Percentiles rank a stretch among this genome's conserved stretches.
Conservation (phyloP, 2,888 invertebrate species). For the Eupsilia transversa region DNA sequence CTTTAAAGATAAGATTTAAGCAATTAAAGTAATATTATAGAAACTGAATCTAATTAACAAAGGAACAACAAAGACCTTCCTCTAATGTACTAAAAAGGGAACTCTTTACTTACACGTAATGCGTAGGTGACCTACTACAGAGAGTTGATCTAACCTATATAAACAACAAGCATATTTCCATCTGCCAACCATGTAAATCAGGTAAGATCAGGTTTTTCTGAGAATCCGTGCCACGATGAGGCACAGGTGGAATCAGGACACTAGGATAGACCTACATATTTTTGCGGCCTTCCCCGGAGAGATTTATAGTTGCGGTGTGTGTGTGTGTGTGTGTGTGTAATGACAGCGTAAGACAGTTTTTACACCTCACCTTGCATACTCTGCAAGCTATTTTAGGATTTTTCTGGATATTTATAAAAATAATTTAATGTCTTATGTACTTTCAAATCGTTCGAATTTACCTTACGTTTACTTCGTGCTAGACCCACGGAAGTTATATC, state of each 20-base stretch:
- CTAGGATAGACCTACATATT: conserved; percentile 9
- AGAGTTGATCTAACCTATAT: conserved; percentile 34
- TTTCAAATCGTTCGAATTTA: neutral
- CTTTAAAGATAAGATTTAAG: neutral
- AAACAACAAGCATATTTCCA: conserved; percentile 13
- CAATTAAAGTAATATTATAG: neutral
- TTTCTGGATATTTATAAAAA: too few species aligned
- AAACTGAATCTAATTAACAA: neutral
- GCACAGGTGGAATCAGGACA: conserved; percentile 28
- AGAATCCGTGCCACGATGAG: conserved; percentile 23
- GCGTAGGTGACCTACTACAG: conserved; percentile 21
- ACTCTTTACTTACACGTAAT: neutral
- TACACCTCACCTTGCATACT: too few species aligned
- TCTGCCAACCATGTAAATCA: conserved; percentile 26
- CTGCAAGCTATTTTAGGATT: too few species aligned
- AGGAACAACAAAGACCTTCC: neutral
- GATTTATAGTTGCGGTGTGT: too few species aligned
- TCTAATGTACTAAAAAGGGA: neutral
- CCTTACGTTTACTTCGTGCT: neutral
- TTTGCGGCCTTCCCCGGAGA: conserved; percentile 1
- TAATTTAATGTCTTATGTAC: too few species aligned
- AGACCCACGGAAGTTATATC: neutral
- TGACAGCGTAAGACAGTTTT: neutral
- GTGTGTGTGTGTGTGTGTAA: too few species aligned
- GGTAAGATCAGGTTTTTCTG: conserved; percentile 39